Base-by-base conservation (phyloP, 2,888 invertebrate species). In the Trachelus stipa region DNA sequence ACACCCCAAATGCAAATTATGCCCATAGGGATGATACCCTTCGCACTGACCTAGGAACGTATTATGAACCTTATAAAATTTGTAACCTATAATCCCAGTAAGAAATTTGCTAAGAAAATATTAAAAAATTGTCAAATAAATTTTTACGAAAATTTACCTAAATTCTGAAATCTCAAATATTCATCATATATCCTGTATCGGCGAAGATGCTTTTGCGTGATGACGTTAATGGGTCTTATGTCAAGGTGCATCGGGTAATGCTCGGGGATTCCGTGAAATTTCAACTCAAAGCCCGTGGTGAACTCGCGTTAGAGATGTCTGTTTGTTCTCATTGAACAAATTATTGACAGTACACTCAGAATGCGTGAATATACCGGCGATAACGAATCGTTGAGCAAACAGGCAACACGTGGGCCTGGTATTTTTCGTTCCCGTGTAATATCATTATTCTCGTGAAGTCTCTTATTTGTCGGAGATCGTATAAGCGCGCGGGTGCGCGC, bases 351-450 rank as follows among this genome's bases (percentile, higher is more conserved):
- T 86, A 81, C 85, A 83, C 85, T 86, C 81, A 79, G 80, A 77
- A 76, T 78, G 76, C 77, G 75, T 77, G 76, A 82, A 82, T 79
- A 78, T 77, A 78, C 76, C 81, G 82, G 85, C 81, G 85, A 87
- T 87, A 87, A 85, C 82, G 76, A 87, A 87, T 88, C 88, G 83
- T 82, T 83, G 80, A 81, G 83, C 83, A 87, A 88, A 88, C 84
- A 87, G 74, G 75, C 34, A 79, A 81, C 81, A 76, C 78, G 81
- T 81, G 76, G 79, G 73, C 76, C 35, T 80, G 80, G 83, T 81
- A 85, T 82, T 85, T 83, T 83, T 84, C 79, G 80, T 83, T 87
- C 84, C 82, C 83, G 79, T 81, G 69, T 78, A 76, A 79, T 81
- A 77, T 37, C 75, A 79, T 33, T 79, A 40, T 83, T 84, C 56